phyloP scores from a whole-genome alignment of 2,113 vertebrate species.

The Manacus vitellinus region DNA sequence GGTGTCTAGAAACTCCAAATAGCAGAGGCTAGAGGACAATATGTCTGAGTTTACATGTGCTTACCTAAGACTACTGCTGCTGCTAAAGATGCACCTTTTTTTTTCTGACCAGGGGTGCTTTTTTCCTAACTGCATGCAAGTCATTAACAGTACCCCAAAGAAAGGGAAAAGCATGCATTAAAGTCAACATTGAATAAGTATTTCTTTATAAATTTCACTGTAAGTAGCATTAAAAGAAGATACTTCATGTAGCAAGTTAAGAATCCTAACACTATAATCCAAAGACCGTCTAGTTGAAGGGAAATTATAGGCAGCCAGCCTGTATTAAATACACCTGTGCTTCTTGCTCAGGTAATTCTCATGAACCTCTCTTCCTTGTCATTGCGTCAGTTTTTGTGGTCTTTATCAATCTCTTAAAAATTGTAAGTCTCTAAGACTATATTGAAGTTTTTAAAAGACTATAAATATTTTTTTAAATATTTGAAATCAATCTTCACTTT shows the following conservation, averaged over 20 bases:
- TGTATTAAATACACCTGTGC: fast-evolving
- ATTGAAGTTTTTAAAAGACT: neutral
- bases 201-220: neutral
- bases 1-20: neutral
- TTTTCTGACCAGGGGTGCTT: fast-evolving
- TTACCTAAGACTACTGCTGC: neutral
- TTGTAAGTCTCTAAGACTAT: neutral
- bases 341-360: neutral
- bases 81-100: neutral
- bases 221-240: neutral
- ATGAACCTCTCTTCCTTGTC: neutral
- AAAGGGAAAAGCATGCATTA: neutral
- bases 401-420: neutral
- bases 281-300: neutral
- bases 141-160: neutral
- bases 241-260: neutral
- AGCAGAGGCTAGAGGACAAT: neutral
- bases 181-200: neutral
- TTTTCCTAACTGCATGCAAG: neutral
- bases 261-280: neutral
- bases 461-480: neutral
- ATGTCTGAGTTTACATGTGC: fast-evolving
- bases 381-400: neutral
- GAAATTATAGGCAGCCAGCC: neutral
- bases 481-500: neutral